Evolutionary conservation across 2,113 vertebrate genomes (phyloP), one percentile per base, ranked within the genome.

Genomic region (Podarcis muralis): DNA sequence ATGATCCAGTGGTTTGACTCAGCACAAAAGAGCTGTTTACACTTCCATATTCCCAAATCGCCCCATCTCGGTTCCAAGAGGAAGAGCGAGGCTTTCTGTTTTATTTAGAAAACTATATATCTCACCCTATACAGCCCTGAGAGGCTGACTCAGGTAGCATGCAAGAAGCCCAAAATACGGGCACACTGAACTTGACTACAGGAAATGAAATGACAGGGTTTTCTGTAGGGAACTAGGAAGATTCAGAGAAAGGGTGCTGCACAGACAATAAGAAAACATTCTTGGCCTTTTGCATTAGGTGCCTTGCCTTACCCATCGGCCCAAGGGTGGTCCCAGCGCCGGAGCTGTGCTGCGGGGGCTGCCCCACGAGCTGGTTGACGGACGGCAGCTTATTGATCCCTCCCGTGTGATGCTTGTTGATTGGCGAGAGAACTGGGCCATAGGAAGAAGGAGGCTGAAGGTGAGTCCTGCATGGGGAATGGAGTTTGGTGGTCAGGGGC

Each of bases 351-450:
- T 98, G 98, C 8, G 96, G 95, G 5, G 98, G 97, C 96, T 99
- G 99, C 30, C 98, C 98, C 84, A 98, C 97, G 92, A 99, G 96
- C 96, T 99, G 99, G 96, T 98, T 98, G 95, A 99, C 97, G 0
- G 98, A 98, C 0, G 98, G 97, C 83, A 98, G 97, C 93, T 99
- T 99, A 97, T 95, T 97, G 91, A 98, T 95, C 0, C 97, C 96
- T 15, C 96, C 96, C 0, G 96, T 84, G 0, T 98, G 99, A 0
- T 96, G 95, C 91, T 99, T 99, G 91, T 96, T 98, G 96, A 98
- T 97, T 93, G 98, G 98, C 0, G 98, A 98, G 22, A 99, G 94
- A 3, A 98, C 97, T 0, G 99, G 97, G 4, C 97, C 97, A 0
- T 99, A 99, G 76, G 98, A 96, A 13, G 98, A 94, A 0, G 98